These are phyloP conservation scores for Anarrhichthys ocellatus DNA, from an alignment of 2,113 vertebrate genomes.

Conservation along the genomic window DNA sequence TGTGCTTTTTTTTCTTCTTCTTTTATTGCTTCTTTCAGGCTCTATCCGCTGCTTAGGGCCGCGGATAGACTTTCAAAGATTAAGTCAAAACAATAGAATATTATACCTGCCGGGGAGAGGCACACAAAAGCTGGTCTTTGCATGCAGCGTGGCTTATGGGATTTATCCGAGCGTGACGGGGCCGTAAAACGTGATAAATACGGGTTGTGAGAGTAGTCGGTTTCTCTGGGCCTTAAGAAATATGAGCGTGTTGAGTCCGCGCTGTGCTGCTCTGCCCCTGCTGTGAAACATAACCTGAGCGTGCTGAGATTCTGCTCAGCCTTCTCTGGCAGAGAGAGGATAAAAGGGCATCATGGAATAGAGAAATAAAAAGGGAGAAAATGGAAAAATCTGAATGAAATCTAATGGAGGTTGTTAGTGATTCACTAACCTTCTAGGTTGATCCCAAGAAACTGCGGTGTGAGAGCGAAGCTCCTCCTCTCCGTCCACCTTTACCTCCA, in stretches of 20 bases:
- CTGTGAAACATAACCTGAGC: conserved; percentile 53
- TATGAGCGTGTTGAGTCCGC: conserved; percentile 30
- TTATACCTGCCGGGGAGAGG: conserved; percentile 44
- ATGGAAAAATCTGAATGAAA: conserved; percentile 28
- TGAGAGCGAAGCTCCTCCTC: conserved; percentile 45
- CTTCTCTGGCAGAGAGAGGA: conserved; percentile 8
- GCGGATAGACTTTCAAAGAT: conserved; percentile 58
- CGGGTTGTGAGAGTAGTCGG: conserved; percentile 24
- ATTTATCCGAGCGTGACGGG: conserved; percentile 45
- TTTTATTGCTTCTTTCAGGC: neutral
- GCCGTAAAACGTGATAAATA: conserved; percentile 55
- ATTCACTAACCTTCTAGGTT: conserved; percentile 76
- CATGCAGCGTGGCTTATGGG: conserved; percentile 53
- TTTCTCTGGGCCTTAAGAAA: conserved; percentile 31
- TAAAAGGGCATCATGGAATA: conserved; percentile 24
- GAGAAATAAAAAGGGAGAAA: neutral
- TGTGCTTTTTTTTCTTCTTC: neutral
- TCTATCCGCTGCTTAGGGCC: conserved; percentile 28
- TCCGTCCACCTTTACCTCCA: conserved; percentile 50
- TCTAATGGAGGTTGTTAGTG: conserved; percentile 16
- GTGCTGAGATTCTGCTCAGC: conserved; percentile 40
- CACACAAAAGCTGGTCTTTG: conserved; percentile 50
- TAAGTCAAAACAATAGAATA: conserved; percentile 64
- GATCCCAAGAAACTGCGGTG: conserved; percentile 62
- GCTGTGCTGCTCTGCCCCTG: conserved; percentile 31